Base-by-base conservation (phyloP, 2,113 vertebrate species). In the Nerophis lumbriciformis region DNA sequence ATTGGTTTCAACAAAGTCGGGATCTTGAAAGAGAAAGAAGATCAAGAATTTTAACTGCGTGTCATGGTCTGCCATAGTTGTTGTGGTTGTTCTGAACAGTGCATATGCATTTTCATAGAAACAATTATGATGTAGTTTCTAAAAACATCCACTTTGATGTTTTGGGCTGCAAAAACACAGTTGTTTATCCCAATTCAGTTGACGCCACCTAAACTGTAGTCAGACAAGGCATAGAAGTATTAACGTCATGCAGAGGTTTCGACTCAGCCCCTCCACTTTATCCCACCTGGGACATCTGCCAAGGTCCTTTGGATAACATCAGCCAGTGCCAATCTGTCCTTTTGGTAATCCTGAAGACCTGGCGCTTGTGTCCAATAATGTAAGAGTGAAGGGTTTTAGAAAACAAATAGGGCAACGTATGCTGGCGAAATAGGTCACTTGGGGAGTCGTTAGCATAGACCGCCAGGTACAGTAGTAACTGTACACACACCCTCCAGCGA, bases 261-360 rank as follows among this genome's bases (percentile, higher is more conserved):
- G 12, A 12, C 50, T 50, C 49, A 16, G 16, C 7, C 49, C n/a
- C n/a, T 37, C 52, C 7, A 53, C 7, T 56, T 38, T 13, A 61
- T 61, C 63, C 64, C 56, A 62, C 70, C 71, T 68, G 63, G 73
- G 81, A 67, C 9, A 50, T 39, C 44, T 37, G 78, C 81, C 81
- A 85, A 65, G 15, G 8, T 68, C 56, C 67, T 59, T 63, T 69
- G 59, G 71, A 81, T 65, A 61, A 72, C 71, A 81, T 70, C 68
- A 61, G 48, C 14, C 50, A 0, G 15, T 16, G 37, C 61, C 63
- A 68, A 70, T 83, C 80, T 69, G 59, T 48, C 57, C 64, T 67
- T 51, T 52, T 55, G 57, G 65, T 73, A 75, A 80, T 85, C 72
- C 69, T 50, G 57, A 68, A 9, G 13, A 68, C 19, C 21, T 59